Evolutionary conservation across 1,140 invertebrate species (phyloP), one percentile per base, ranked within the genome.

Genomic region (Halyomorpha halys): DNA sequence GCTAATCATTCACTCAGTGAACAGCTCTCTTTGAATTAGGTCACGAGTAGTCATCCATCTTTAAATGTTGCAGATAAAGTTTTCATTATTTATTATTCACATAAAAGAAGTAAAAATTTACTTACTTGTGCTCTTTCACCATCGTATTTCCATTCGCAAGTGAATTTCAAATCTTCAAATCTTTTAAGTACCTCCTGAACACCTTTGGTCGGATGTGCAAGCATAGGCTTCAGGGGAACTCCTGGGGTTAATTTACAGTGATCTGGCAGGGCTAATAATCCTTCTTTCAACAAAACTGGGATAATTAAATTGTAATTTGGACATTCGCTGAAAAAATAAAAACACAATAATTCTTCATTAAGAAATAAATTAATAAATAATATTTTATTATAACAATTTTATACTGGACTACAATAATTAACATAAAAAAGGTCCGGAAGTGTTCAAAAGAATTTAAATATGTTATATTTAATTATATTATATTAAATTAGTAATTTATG

Each of bases 131-230:
- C 97, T 72, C 97, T 78, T 80, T 99, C 97, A 5, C 97, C 97
- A 76, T 99, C 97, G 75, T 99, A 99, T 76, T 99, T 99, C 83
- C 87, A 99, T 80, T 99, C 97, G 74, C 96, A 99, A 3, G 96
- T 98, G 72, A 99, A 99, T 71, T 90, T 86, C 69, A 89, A 77
- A 30, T 86, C 84, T 65, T 97, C 94, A 76, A 99, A 99, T 63
- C 94, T 80, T 59, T 86, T 81, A 4, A 99, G 75, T 16, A 99
- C 90, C 76, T 99, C 95, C 62, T 83, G 80, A 3, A 93, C 84
- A 3, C 94, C 94, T 76, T 92, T 94, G 0, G 96, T 96, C 15
- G 97, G 97, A 76, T 98, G 94, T 2, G 97, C 97, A 68, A 99
- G 81, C 97, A 99, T 99, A 11, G 97, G 97, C 74, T 97, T 94